Evolutionary conservation across 92 coral and sea anemone genomes (phyloP), one percentile per base, ranked within the genome.

Genomic region (Bergia sp.): DNA sequence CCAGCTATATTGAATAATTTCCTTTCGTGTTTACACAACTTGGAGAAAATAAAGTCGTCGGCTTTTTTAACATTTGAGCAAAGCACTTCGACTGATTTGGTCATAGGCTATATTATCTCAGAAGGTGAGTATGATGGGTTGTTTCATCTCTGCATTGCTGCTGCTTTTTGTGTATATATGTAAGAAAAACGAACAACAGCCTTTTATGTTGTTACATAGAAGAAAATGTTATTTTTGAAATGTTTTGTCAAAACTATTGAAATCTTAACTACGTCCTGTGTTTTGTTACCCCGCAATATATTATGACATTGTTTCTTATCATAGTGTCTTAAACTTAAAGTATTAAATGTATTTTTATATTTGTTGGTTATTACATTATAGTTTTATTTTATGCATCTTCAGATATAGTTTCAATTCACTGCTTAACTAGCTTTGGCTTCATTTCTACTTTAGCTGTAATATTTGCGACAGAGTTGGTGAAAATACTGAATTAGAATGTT

Each of bases 11-110:
- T 11, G 82, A 78, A 78, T 78, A 78, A 45, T 78, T 78, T 36
- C 64, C 55, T 8, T 29, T 49, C 29, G 55, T 78, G 66, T 78
- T 78, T 78, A 47, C 65, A 44, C 39, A 78, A 20, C 58, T 7
- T 44, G 69, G 65, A 78, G 65, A 49, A 42, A 45, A 78, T 43
- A 43, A 78, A 78, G 50, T 76, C 29, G 45, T 42, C 80, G n/a
- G 80, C 80, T 47, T 45, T 12, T 45, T 44, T 42, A 76, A 13
- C 50, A 5, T 40, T 21, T 44, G 82, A 78, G 82, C 40, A 78
- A 7, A 47, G 12, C 18, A 7, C 82, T 47, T 21, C 77, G 42
- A 73, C 77, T 36, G n/a, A 29, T 36, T 18, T 69, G 15, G 42
- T 18, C 7, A 73, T 29, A 18, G 69, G 21, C 15, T 37, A 16